Percentiles rank a stretch among this genome's conserved stretches.
Evolutionary conservation across 2,113 vertebrate species (phyloP).

Genomic region (Alaudala cheleensis): DNA sequence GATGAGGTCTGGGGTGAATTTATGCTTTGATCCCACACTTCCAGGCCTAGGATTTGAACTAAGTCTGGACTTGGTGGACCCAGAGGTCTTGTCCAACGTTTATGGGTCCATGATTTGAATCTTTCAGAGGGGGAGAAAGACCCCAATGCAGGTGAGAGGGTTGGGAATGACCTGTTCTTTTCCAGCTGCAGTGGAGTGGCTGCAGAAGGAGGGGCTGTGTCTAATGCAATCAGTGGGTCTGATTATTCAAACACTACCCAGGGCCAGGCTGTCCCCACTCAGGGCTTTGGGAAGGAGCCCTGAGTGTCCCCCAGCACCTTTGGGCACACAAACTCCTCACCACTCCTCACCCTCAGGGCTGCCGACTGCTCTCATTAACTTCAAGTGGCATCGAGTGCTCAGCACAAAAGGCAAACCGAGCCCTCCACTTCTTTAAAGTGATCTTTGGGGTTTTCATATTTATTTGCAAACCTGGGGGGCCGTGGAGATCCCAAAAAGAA

Average conservation of each 20-base stretch:
- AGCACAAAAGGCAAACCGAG: slow-evolving; percentile 20
- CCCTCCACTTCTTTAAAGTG: slow-evolving; percentile 34
- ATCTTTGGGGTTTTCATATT: slow-evolving; percentile 35
- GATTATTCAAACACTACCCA: background rate
- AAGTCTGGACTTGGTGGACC: background rate
- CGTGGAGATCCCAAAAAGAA: fast-evolving
- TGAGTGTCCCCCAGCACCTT: slow-evolving; percentile 14
- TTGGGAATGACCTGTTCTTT: background rate
- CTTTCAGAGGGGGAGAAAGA: background rate
- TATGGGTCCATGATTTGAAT: background rate
- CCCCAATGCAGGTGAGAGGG: background rate
- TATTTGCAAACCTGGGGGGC: background rate
- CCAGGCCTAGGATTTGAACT: background rate
- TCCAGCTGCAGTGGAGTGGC: background rate
- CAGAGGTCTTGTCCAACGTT: background rate
- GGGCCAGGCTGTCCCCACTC: background rate
- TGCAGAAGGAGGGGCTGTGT: background rate
- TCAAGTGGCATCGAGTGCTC: slow-evolving; percentile 46
- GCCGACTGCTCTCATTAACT: slow-evolving; percentile 54
- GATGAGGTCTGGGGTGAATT: background rate
- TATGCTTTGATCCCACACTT: background rate
- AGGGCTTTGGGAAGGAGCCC: background rate
- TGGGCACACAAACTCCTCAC: background rate
- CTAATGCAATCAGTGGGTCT: fast-evolving
- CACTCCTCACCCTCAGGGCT: background rate